These are phyloP conservation scores for Agonopterix subpropinquella DNA, from an alignment of 2,888 invertebrate species.

Conservation along the genomic window DNA sequence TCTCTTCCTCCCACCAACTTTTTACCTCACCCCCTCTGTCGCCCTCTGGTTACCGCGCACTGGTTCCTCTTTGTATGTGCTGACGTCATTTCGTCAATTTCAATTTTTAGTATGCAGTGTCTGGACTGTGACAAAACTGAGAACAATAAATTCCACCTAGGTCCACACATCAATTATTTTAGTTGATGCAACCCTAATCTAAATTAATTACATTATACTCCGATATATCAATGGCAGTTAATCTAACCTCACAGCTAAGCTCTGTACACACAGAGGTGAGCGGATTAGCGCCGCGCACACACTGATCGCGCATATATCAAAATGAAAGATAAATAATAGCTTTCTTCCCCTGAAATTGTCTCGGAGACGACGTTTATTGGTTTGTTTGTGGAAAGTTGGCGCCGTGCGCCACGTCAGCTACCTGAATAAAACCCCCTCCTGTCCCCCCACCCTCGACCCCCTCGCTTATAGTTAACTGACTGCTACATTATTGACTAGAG, in stretches of 20 bases:
- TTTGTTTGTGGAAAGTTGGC: slow-evolving; percentile 56
- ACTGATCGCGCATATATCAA: slow-evolving; percentile 8
- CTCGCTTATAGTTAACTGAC: slow-evolving; percentile 22
- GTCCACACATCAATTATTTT: no score
- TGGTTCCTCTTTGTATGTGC: no score
- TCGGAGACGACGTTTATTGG: slow-evolving; percentile 55
- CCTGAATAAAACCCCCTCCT: slow-evolving; percentile 25
- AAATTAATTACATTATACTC: slow-evolving; percentile 8
- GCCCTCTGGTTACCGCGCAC: no score
- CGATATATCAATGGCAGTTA: slow-evolving; percentile 1
- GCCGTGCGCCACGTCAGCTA: slow-evolving; percentile 28
- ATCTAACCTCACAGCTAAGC: slow-evolving; percentile 4
- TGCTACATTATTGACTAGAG: slow-evolving; percentile 32
- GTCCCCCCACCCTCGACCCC: not conserved
- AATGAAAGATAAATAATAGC: slow-evolving; percentile 52
- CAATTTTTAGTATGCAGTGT: no score
- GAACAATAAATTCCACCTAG: no score
- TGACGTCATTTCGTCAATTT: no score
- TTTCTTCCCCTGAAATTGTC: slow-evolving; percentile 46
- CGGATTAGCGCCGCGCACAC: not conserved
- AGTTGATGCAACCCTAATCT: slow-evolving; percentile 3
- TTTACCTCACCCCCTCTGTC: no score
- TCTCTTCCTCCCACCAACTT: no score
- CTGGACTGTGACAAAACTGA: no score
- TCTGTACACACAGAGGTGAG: not conserved